Evolutionary conservation across 2,113 vertebrate genomes (phyloP), one percentile per base, ranked within the genome.

Genomic region (Cyprinodon brontotheroides): DNA sequence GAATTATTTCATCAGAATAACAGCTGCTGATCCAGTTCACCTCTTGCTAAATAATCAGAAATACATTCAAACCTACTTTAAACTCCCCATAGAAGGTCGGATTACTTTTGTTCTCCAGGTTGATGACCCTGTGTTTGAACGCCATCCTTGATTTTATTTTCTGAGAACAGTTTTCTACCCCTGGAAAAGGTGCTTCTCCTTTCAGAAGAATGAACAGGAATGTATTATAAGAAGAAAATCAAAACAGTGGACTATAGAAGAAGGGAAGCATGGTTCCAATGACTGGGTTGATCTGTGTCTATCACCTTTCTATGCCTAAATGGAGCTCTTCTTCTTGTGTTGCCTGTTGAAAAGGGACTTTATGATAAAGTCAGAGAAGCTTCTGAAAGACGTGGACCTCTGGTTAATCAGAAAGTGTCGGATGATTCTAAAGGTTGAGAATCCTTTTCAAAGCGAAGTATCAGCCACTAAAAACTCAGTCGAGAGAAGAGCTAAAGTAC

Each of bases 321-420:
- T 57, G n/a, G 17, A 53, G 50, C 8, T 57, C 14, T 57, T 20
- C 50, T 57, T 1, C 41, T 41, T 57, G 17, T 20, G 17, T 20
- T 57, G 50, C 50, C 61, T 64, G 75, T 70, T 88, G 80, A 88
- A 83, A 88, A 85, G 86, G 85, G 48, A 80, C 75, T 85, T 78
- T 70, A 78, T 83, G 83, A 88, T 78, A 50, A 83, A 86, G 77
- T 65, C 72, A 74, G 68, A 71, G 65, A 85, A 78, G 82, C 88
- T 80, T 67, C 81, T 77, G 68, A 78, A 68, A 36, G 65, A 79
- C 62, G 36, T n/a, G 48, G 72, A 78, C 63, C 29, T 20, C 77
- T 70, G 7, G 50, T 57, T 57, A n/a, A 17, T 74, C 83, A 73
- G 12, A 37, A 4, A 14, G 12, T 9, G 29, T 4, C 37, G 12